These are phyloP conservation scores for Oegoconia quadripuncta DNA, from an alignment of 2,888 invertebrate species.

Conservation along the genomic window DNA sequence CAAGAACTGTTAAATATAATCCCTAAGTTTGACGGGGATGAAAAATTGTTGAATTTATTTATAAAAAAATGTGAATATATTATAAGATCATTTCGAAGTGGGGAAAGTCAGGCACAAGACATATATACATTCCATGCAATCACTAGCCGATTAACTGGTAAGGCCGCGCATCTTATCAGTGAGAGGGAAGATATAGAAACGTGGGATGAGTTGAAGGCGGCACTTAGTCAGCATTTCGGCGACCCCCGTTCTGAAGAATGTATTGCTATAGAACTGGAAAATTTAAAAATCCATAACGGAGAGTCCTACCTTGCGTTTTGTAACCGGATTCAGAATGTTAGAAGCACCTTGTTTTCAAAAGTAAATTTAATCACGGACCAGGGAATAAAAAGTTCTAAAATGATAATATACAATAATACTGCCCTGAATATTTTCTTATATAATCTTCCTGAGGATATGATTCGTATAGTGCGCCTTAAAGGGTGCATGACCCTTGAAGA, in stretches of 20 bases:
- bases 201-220: slow-evolving; percentile 10
- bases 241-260: slow-evolving; percentile 17
- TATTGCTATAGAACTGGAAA: slow-evolving; percentile 15
- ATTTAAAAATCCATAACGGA: slow-evolving; percentile 6
- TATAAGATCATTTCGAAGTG: background rate
- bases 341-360: slow-evolving; percentile 8
- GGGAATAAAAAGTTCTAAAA: slow-evolving; percentile 4
- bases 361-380: slow-evolving; percentile 6
- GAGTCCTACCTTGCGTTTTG: slow-evolving; percentile 17
- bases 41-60: slow-evolving; percentile 4
- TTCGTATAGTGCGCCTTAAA: slow-evolving; percentile 8
- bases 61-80: slow-evolving; percentile 3
- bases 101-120: background rate
- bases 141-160: background rate
- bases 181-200: slow-evolving; percentile 3
- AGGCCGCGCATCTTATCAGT: slow-evolving; percentile 4
- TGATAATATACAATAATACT: slow-evolving; percentile 16
- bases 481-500: background rate
- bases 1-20: background rate
- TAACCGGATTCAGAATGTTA: slow-evolving; percentile 12
- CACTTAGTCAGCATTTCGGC: slow-evolving; percentile 16
- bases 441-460: slow-evolving; percentile 14
- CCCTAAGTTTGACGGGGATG: slow-evolving; percentile 3
- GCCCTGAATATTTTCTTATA: slow-evolving; percentile 18
- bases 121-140: slow-evolving; percentile 3